These are phyloP conservation scores for Apotomis turbidana DNA, from an alignment of 2,888 invertebrate species.

Conservation along the genomic window DNA sequence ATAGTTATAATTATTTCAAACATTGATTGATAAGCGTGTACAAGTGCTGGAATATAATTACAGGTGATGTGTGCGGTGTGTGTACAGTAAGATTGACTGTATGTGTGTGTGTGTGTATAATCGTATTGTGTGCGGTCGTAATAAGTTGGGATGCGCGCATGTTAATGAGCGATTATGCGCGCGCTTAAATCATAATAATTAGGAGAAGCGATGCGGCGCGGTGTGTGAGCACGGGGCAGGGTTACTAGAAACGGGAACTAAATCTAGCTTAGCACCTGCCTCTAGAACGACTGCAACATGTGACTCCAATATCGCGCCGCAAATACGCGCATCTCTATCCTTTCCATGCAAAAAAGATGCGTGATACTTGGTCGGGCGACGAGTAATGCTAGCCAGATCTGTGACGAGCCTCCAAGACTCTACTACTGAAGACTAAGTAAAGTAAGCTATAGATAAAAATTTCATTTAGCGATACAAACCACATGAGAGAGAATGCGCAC, in stretches of 20 bases:
- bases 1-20: conserved; percentile 36
- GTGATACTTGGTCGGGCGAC: too few relatives aligned
- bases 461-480: too few relatives aligned
- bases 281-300: too few relatives aligned
- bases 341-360: too few relatives aligned
- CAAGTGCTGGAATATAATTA: conserved; percentile 26
- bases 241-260: conserved; percentile 19
- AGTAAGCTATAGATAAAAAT: too few relatives aligned
- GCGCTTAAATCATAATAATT: conserved; percentile 41
- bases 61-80: neutral
- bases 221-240: conserved; percentile 21
- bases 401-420: too few relatives aligned
- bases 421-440: too few relatives aligned
- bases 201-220: conserved; percentile 21
- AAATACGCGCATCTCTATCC: too few relatives aligned
- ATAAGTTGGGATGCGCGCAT: conserved; percentile 27
- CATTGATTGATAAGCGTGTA: conserved; percentile 38
- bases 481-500: too few relatives aligned
- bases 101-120: conserved; percentile 1
- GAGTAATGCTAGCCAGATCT: too few relatives aligned
- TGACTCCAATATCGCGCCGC: too few relatives aligned
- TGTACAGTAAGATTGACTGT: neutral
- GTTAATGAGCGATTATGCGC: conserved; percentile 35
- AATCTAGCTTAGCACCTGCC: neutral
- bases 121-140: conserved; percentile 12